These are phyloP conservation scores for Tamias sibiricus DNA, from an alignment of 2,113 vertebrate genomes.

Conservation along the genomic window DNA sequence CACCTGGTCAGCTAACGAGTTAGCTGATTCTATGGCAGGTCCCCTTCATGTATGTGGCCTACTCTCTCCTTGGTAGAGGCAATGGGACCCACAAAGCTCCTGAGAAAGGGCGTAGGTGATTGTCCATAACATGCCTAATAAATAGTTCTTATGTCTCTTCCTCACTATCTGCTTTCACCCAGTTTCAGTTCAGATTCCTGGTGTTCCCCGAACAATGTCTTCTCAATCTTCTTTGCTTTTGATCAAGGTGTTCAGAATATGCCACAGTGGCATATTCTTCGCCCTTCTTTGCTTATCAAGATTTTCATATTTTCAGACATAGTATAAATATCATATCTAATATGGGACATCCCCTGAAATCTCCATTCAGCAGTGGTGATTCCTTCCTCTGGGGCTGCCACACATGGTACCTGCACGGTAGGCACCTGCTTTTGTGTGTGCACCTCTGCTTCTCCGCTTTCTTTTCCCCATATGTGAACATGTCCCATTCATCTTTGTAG, in stretches of 20 bases:
- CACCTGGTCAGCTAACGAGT: not conserved
- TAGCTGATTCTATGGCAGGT: not conserved
- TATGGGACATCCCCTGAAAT: not conserved
- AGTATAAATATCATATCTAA: not conserved
- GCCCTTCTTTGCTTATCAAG: not conserved
- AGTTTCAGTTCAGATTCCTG: not conserved
- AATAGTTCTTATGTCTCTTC: not conserved
- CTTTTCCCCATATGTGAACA: not conserved
- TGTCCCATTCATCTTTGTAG: not conserved
- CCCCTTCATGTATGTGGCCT: not conserved
- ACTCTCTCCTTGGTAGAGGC: not conserved
- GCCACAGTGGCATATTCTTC: not conserved
- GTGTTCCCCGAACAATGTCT: not conserved
- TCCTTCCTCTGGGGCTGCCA: not conserved
- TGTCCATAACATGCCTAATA: accelerated
- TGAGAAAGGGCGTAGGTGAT: not conserved
- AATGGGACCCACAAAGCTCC: not conserved
- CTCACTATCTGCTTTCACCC: not conserved
- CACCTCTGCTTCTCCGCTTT: not conserved
- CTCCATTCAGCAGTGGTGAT: not conserved
- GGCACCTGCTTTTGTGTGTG: not conserved
- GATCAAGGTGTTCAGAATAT: not conserved
- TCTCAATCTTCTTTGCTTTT: not conserved
- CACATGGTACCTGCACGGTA: not conserved
- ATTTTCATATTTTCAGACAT: not conserved